phyloP scores from a whole-genome alignment of 1,140 invertebrate species.

The Dendrolimus punctatus region DNA sequence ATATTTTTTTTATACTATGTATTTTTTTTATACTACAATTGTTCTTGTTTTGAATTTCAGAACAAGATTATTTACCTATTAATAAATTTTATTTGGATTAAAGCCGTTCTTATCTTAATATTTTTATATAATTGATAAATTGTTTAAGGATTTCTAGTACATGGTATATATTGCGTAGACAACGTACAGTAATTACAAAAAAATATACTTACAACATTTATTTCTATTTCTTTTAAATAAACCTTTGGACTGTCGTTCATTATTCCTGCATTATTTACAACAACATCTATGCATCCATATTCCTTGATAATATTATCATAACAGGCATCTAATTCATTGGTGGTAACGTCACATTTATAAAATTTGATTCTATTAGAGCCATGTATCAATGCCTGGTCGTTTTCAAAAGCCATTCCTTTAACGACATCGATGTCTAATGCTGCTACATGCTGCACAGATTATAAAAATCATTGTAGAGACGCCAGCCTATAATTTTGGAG shows the following conservation, averaged over 20 bases:
- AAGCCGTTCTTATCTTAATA: too few relatives aligned
- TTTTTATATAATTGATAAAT: too few relatives aligned
- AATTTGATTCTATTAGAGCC: slow-evolving; percentile 19
- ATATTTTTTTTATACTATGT: too few relatives aligned
- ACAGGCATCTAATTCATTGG: slow-evolving; percentile 15
- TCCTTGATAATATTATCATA: slow-evolving; percentile 10
- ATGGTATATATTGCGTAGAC: too few relatives aligned
- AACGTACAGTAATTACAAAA: neutral
- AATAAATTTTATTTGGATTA: too few relatives aligned
- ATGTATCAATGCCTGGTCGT: slow-evolving; percentile 18
- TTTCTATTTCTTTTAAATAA: slow-evolving; percentile 30
- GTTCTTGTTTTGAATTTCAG: too few relatives aligned
- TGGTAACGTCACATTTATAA: slow-evolving; percentile 26
- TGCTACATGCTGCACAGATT: slow-evolving; percentile 22
- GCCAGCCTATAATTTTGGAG: neutral
- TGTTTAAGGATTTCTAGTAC: too few relatives aligned
- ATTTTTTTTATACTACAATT: too few relatives aligned
- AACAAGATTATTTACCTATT: too few relatives aligned
- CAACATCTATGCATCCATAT: slow-evolving; percentile 2
- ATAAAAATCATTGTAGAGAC: neutral
- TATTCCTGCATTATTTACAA: slow-evolving; percentile 55
- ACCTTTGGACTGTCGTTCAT: slow-evolving; percentile 28
- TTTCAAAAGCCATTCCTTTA: slow-evolving; percentile 15
- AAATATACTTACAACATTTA: slow-evolving; percentile 41
- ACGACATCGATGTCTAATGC: slow-evolving; percentile 21